Percentiles rank a stretch among this genome's conserved stretches.
phyloP scores from a whole-genome alignment of 2,888 invertebrate genomes.

The Pteria penguin region DNA sequence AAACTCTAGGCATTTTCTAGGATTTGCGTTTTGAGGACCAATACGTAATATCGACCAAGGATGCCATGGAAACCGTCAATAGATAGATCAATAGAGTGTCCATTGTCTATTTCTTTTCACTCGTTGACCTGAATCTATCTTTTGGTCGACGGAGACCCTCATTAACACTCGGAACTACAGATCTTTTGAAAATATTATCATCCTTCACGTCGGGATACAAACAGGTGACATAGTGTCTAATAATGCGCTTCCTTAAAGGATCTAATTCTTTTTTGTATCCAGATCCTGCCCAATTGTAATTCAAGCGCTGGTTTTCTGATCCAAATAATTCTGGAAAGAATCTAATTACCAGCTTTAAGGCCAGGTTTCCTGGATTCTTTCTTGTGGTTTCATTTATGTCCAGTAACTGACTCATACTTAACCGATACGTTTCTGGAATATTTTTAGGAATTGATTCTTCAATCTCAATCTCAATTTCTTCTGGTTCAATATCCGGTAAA shows the following conservation, averaged over 20 bases:
- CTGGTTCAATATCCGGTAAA: background rate
- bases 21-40: too few relatives aligned
- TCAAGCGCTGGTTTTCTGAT: background rate
- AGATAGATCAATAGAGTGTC: too few relatives aligned
- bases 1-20: too few relatives aligned
- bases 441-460: background rate
- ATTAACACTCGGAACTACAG: background rate
- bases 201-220: background rate
- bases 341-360: background rate
- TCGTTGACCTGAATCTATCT: too few relatives aligned
- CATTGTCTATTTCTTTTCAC: too few relatives aligned
- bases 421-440: background rate
- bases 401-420: background rate
- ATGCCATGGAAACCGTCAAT: too few relatives aligned
- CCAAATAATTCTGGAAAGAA: slow-evolving; percentile 22
- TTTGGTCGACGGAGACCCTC: slow-evolving; percentile 10
- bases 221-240: slow-evolving; percentile 3
- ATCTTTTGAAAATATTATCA: background rate
- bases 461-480: background rate
- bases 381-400: background rate
- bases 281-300: background rate
- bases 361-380: slow-evolving; percentile 9
- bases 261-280: slow-evolving; percentile 2
- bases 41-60: too few relatives aligned
- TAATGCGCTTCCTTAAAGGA: slow-evolving; percentile 6